These are phyloP conservation scores for Trachelus iudaicus DNA, from an alignment of 2,888 invertebrate genomes.

Conservation along the genomic window DNA sequence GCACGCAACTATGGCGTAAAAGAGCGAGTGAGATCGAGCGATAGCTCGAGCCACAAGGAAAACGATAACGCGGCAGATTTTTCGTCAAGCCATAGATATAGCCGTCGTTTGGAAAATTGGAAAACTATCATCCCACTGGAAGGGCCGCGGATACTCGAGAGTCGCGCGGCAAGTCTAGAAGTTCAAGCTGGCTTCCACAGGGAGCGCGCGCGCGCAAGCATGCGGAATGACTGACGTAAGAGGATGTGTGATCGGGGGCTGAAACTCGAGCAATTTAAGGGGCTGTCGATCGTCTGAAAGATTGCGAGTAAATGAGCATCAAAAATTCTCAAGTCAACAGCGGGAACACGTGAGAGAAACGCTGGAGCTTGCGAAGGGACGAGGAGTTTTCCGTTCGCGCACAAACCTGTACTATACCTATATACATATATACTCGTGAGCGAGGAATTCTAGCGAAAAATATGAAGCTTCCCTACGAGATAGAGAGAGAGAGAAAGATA, in stretches of 20 bases:
- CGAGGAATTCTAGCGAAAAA: not conserved
- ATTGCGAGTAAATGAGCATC: conserved; percentile 5
- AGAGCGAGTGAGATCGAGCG: not conserved
- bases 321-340: not conserved
- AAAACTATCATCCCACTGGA: conserved; percentile 21
- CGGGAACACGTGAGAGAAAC: not conserved
- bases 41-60: not conserved
- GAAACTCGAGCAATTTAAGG: conserved; percentile 14
- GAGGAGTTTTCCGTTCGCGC: not conserved
- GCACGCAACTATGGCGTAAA: not conserved
- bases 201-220: not conserved
- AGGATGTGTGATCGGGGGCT: not conserved
- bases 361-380: not conserved
- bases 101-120: conserved; percentile 29
- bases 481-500: not conserved
- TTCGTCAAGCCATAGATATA: not conserved
- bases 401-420: not conserved
- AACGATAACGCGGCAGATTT: not conserved
- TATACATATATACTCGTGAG: not conserved
- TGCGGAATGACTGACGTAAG: not conserved
- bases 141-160: not conserved
- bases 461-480: not conserved
- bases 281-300: conserved; percentile 21
- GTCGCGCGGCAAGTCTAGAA: not conserved
- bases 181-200: not conserved